phyloP scores from a whole-genome alignment of 1,140 invertebrate genomes.

The Heliconius melpomene region DNA sequence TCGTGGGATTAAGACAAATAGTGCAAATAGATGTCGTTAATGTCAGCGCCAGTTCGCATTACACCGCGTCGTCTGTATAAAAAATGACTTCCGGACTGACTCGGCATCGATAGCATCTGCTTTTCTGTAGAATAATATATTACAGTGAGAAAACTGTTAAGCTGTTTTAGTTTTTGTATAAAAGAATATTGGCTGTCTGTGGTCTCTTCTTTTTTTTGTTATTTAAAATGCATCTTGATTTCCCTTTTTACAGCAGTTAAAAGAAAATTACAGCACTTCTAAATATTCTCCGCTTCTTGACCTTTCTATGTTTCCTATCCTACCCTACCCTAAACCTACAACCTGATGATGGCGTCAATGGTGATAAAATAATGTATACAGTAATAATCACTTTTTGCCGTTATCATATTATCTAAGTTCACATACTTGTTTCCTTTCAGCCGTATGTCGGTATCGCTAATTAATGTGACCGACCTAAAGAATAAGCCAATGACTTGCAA shows the following conservation, averaged over 20 bases:
- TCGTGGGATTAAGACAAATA: slow-evolving; percentile 22
- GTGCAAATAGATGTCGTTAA: neutral
- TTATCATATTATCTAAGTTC: neutral
- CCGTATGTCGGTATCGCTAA: neutral
- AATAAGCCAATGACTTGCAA: slow-evolving; percentile 2
- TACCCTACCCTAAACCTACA: too few relatives aligned
- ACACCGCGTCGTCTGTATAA: neutral
- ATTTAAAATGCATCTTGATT: neutral
- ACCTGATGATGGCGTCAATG: too few relatives aligned
- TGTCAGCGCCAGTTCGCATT: slow-evolving; percentile 16
- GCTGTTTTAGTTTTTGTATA: neutral
- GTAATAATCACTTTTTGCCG: too few relatives aligned
- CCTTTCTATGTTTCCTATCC: too few relatives aligned
- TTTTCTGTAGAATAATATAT: neutral
- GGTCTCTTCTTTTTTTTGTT: too few relatives aligned
- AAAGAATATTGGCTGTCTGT: too few relatives aligned
- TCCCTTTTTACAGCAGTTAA: too few relatives aligned
- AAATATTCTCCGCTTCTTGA: too few relatives aligned
- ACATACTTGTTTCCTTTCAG: neutral
- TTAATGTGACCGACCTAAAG: neutral
- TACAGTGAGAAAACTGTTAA: neutral
- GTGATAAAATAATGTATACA: too few relatives aligned
- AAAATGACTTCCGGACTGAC: slow-evolving; percentile 13
- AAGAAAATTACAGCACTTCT: too few relatives aligned
- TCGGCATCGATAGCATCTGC: neutral